These are phyloP conservation scores for Cuculus canorus DNA, from an alignment of 2,797 vertebrate species.

Conservation along the genomic window DNA sequence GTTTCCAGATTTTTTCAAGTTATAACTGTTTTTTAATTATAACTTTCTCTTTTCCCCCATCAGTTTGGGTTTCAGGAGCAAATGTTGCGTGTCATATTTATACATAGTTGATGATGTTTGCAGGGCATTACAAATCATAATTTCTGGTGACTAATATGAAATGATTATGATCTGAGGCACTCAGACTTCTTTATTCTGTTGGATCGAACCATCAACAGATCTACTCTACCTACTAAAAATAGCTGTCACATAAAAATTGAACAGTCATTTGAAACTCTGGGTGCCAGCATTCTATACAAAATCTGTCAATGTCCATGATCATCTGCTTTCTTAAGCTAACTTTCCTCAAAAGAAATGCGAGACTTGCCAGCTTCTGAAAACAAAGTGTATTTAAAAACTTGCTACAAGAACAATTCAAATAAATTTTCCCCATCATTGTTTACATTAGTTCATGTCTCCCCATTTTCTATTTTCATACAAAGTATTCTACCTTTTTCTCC, in stretches of 20 bases:
- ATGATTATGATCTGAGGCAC: not conserved
- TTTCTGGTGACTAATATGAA: not conserved
- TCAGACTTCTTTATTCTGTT: not conserved
- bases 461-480: not conserved
- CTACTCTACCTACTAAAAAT: not conserved
- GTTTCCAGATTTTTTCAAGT: not conserved
- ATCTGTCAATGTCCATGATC: not conserved
- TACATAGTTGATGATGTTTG: not conserved
- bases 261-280: not conserved
- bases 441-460: not conserved
- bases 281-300: not conserved
- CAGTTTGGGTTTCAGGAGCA: not conserved
- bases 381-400: not conserved
- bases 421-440: not conserved
- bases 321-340: not conserved
- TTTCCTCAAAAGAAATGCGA: not conserved
- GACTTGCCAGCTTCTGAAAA: not conserved
- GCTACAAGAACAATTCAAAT: not conserved
- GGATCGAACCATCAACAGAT: not conserved
- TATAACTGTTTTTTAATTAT: not conserved
- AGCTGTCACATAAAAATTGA: not conserved
- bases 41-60: fast-evolving
- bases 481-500: not conserved
- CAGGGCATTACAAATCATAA: not conserved
- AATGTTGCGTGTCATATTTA: not conserved